Conservation (phyloP, 2,888 invertebrate species). For the Parnassius smintheus region DNA sequence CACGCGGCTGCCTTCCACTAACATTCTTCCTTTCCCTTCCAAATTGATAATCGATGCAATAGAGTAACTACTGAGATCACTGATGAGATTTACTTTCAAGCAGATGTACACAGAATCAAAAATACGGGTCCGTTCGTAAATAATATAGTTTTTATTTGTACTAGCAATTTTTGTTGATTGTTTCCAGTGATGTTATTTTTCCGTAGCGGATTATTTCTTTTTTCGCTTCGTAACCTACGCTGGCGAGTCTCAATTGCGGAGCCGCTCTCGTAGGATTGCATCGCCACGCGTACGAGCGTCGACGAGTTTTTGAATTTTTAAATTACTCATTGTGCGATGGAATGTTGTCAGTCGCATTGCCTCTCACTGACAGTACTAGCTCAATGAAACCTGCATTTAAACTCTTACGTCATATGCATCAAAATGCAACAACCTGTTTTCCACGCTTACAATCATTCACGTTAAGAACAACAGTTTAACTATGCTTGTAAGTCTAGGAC, state of each 20-base stretch:
- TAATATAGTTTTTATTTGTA: constrained; percentile 36
- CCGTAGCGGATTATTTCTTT: neutral
- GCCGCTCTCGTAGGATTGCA: constrained; percentile 69
- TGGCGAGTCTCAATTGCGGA: constrained; percentile 70
- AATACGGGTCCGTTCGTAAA: constrained; percentile 33
- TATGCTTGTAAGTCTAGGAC: constrained; percentile 68
- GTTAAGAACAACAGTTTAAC: constrained; percentile 47
- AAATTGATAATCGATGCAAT: constrained; percentile 56
- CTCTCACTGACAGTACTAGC: constrained; percentile 43
- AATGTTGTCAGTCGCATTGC: constrained; percentile 65
- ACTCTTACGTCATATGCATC: constrained; percentile 53
- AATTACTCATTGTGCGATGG: constrained; percentile 82
- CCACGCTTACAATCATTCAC: constrained; percentile 47
- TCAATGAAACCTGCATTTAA: constrained; percentile 66
- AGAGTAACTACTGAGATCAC: constrained; percentile 37
- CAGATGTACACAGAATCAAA: constrained; percentile 33
- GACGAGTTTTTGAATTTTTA: constrained; percentile 82
- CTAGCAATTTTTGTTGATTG: constrained; percentile 36
- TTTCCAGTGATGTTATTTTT: neutral
- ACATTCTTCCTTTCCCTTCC: constrained; percentile 45
- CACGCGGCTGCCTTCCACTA: constrained; percentile 39
- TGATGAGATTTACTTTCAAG: constrained; percentile 31
- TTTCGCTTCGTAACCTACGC: neutral
- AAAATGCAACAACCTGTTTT: constrained; percentile 48
- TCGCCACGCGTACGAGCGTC: constrained; percentile 67